Evolutionary conservation across 2,888 invertebrate genomes (phyloP), one percentile per base, ranked within the genome.

Genomic region (Mesochorus sp.): DNA sequence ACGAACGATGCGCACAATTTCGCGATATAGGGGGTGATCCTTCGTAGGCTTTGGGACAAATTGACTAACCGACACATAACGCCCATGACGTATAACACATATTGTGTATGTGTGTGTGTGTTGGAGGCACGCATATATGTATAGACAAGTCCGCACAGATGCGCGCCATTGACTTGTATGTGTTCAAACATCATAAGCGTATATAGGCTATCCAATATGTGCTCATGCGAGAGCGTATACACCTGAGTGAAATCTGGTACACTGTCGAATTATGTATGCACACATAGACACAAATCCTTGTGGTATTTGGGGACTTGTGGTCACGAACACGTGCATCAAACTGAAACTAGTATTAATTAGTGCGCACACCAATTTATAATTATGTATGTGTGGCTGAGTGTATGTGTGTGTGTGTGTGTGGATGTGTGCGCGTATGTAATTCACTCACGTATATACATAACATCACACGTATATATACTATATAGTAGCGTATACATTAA

Each of bases 251-350:
- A 62, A 37, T 47, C 14, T 19, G 31, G 12, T 47, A 21, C 44
- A 57, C 37, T 31, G 26, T 17, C 19, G 55, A 55, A 24, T 57
- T 28, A 28, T 19, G 10, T n/a, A 51, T 8, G 3, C 8, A 6
- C 10, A 53, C 12, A 49, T 37, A 14, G 17, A 53, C n/a, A n/a
- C n/a, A n/a, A n/a, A n/a, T n/a, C 19, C 26, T 67, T 42, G 67
- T 19, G 67, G 67, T 67, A 53, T 67, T 67, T 53, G 28, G 24
- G 53, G 53, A 67, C 67, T 53, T 14, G 67, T 28, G 67, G 67
- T 67, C 53, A 67, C 26, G 19, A 39, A 42, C 67, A 67, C 53
- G 53, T 67, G 42, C 67, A 28, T 67, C 67, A 67, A 67, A 53
- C 53, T 37, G 53, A 67, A 53, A 67, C 51, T 53, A 19, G 51